phyloP scores from a whole-genome alignment of 30 jellyfish, hydroid and myxozoan species.

The Hydractinia echinata region DNA sequence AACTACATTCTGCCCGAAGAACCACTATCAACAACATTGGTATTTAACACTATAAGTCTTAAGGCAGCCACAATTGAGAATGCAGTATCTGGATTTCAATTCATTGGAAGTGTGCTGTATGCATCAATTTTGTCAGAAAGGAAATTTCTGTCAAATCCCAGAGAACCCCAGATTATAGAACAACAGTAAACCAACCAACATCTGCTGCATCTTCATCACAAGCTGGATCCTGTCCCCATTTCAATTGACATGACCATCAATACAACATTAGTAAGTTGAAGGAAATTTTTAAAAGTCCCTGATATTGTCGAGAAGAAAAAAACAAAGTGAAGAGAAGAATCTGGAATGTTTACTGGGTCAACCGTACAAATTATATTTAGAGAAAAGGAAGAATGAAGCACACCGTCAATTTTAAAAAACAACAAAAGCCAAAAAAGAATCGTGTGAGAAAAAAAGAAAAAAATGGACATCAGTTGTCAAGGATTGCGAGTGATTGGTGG shows the following conservation, averaged over 20 bases:
- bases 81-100: slow-evolving; percentile 33
- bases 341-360: slow-evolving; percentile 21
- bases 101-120: slow-evolving; percentile 38
- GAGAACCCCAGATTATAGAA: neutral
- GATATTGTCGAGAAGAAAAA: slow-evolving; percentile 14
- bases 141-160: neutral
- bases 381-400: neutral
- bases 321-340: slow-evolving; percentile 6
- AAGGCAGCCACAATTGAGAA: slow-evolving; percentile 39
- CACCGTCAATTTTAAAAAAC: too few species aligned
- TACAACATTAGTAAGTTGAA: neutral
- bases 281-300: slow-evolving; percentile 19
- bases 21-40: slow-evolving; percentile 18
- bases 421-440: neutral
- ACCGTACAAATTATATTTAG: neutral
- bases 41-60: slow-evolving; percentile 13
- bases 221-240: neutral
- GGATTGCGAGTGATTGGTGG: neutral
- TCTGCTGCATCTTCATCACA: neutral
- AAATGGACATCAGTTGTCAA: slow-evolving; percentile 1
- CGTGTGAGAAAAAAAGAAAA: neutral
- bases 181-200: too few species aligned
- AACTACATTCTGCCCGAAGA: slow-evolving; percentile 33
- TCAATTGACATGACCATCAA: slow-evolving; percentile 6
- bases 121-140: slow-evolving; percentile 22